Evolutionary conservation across 2,888 invertebrate genomes (phyloP), one percentile per base, ranked within the genome.

Genomic region (Drosophila anomalata): DNA sequence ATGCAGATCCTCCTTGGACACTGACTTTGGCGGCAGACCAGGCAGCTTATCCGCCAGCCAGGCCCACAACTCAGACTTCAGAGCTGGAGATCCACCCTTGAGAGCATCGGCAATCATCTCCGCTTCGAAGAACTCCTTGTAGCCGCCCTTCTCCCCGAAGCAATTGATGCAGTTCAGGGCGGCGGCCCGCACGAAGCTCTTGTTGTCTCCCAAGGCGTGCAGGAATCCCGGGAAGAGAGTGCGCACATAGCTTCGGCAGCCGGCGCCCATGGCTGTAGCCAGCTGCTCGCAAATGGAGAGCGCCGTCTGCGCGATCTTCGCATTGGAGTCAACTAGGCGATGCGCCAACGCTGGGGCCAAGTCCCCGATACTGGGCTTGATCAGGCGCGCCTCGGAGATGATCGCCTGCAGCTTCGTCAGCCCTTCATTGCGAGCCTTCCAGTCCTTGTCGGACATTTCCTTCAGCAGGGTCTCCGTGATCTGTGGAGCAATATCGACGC

Each of bases 41-140:
- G 97, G 96, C 79, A 98, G 92, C 83, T 96, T 95, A 67, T 96
- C 96, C 0, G 96, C 94, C 50, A 98, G 91, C 98, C 98, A 98
- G 68, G 93, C 93, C 94, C 97, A 95, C 62, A 98, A 92, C 90
- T 98, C 96, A 1, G 95, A 93, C 60, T 97, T 93, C 0, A 98
- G 93, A 44, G 94, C 94, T 0, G 98, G 98, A 46, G 97, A 97
- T 60, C 98, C 98, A 0, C 94, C 92, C 90, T 96, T 96, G 4
- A 99, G 92, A 1, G 97, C 97, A 92, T 98, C 98, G 12, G 94
- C 94, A 72, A 98, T 94, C 94, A 98, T 96, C 93, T 98, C 98
- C 41, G 70, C 95, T 60, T 98, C 98, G 67, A 97, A 95, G 83
- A 96, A 95, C 77, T 96, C 96, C 71, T 95, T 95, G 77, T 95